phyloP scores from a whole-genome alignment of 1,140 invertebrate genomes.

The Solenopsis fugax region DNA sequence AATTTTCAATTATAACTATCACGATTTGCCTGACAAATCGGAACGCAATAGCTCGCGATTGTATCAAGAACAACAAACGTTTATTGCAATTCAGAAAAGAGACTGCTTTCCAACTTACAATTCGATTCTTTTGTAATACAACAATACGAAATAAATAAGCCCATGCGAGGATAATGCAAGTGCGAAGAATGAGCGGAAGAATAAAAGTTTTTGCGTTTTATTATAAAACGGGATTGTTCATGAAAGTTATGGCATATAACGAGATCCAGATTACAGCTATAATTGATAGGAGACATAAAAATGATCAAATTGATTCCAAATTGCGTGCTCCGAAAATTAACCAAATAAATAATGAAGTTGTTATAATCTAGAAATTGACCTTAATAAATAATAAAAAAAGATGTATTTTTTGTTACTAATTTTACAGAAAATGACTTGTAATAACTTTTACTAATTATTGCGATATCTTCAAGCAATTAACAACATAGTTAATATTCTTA shows the following conservation, averaged over 20 bases:
- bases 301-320: constrained; percentile 8
- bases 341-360: neutral
- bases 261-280: neutral
- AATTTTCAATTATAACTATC: neutral
- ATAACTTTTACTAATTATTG: neutral
- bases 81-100: constrained; percentile 35
- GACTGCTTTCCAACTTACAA: constrained; percentile 6
- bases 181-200: neutral
- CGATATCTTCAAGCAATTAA: neutral
- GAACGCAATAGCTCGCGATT: neutral
- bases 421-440: neutral
- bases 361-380: constrained; percentile 1
- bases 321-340: neutral
- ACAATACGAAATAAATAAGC: constrained; percentile 22
- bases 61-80: neutral
- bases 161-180: constrained; percentile 19
- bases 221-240: neutral
- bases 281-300: neutral
- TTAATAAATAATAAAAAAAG: neutral
- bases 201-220: constrained; percentile 39
- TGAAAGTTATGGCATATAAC: neutral
- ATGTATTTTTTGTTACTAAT: neutral
- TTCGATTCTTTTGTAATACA: constrained; percentile 28
- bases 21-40: neutral
- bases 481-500: neutral